Percentiles rank a stretch among this genome's conserved stretches.
Conservation (phyloP, 2,797 vertebrate genomes). For the Prunella strophiata region DNA sequence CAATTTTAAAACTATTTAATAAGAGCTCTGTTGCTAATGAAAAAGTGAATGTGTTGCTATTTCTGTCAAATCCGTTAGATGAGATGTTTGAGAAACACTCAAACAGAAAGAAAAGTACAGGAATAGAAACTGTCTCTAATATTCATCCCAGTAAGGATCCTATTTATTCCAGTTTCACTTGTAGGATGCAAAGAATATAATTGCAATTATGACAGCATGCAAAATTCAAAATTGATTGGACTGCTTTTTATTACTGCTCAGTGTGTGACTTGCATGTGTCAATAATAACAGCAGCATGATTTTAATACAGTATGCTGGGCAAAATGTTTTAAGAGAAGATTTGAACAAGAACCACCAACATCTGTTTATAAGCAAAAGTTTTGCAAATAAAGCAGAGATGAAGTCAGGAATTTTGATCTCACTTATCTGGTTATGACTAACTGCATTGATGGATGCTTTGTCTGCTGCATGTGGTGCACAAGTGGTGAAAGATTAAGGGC, state of each 20-base stretch:
- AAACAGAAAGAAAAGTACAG: not conserved
- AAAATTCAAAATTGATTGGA: slow-evolving; percentile 8
- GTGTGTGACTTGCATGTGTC: slow-evolving; percentile 20
- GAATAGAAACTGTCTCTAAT: not conserved
- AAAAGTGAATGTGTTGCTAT: slow-evolving; percentile 7
- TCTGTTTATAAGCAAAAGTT: slow-evolving; percentile 16
- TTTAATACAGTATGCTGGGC: not conserved
- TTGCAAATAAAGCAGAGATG: not conserved
- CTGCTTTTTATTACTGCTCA: slow-evolving; percentile 58
- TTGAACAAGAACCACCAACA: slow-evolving; percentile 11
- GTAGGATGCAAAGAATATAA: slow-evolving; percentile 4
- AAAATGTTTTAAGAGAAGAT: slow-evolving; percentile 33
- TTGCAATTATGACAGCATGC: not conserved
- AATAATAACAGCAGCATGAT: slow-evolving; percentile 34
- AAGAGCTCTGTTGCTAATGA: slow-evolving; percentile 37
- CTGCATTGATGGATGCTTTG: not conserved
- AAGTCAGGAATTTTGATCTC: slow-evolving; percentile 25
- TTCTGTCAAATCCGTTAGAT: not conserved
- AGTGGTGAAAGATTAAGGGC: slow-evolving; percentile 47
- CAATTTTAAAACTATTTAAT: slow-evolving; percentile 6
- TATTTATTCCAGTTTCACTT: slow-evolving; percentile 25
- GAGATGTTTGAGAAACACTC: not conserved
- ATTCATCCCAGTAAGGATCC: slow-evolving; percentile 3
- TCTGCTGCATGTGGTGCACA: not conserved
- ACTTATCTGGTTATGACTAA: slow-evolving; percentile 32